A percentile compares a stretch with the other conserved stretches of the same genome.
Evolutionary conservation across 2,113 vertebrate genomes (phyloP).

Genomic region (Aptenodytes forsteri): DNA sequence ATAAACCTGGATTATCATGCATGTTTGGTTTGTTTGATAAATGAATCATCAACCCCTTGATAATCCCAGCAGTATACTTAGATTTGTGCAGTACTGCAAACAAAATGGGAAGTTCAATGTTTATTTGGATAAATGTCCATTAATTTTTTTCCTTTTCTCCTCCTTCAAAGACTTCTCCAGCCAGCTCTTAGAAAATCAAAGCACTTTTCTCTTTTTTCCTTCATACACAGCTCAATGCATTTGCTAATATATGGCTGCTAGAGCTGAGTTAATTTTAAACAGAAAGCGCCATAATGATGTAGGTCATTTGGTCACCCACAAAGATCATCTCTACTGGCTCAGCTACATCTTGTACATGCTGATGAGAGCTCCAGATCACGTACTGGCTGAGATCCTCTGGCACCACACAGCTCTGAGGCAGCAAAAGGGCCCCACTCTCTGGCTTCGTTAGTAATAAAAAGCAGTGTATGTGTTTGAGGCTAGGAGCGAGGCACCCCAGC

Average conservation of each 20-base stretch:
- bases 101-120: not conserved
- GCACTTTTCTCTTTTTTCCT: not conserved
- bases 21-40: not conserved
- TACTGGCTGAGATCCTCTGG: not conserved
- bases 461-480: no score
- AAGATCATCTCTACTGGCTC: not conserved
- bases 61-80: not conserved
- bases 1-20: not conserved
- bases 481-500: not conserved
- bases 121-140: not conserved
- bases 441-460: not conserved
- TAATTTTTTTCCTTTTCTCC: not conserved
- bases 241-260: not conserved
- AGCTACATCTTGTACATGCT: not conserved
- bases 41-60: not conserved
- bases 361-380: not conserved
- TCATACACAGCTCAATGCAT: not conserved
- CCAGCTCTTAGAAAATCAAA: not conserved
- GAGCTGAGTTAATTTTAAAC: not conserved
- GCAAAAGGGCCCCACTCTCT: not conserved
- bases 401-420: not conserved
- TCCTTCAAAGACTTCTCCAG: not conserved
- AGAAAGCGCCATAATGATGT: not conserved
- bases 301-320: not conserved
- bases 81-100: not conserved